Conservation (phyloP, 2,888 invertebrate species). For the Limnephilus auricula region DNA sequence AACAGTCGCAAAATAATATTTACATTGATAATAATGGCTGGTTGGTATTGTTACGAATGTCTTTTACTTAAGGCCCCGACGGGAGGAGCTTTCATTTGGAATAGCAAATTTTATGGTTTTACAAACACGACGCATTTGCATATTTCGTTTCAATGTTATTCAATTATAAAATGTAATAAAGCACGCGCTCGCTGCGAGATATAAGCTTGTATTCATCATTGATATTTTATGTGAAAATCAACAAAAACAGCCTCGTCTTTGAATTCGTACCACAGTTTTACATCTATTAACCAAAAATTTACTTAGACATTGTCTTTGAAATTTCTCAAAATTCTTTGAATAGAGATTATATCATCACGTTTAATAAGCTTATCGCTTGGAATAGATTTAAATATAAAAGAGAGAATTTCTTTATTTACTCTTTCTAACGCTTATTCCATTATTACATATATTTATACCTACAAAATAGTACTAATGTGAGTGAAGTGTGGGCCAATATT, state of each 20-base stretch:
- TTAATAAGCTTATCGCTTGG: not conserved
- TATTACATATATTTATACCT: too few relatives aligned
- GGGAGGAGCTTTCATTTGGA: conserved; percentile 48
- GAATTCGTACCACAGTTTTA: not conserved
- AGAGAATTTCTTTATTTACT: not conserved
- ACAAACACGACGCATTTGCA: conserved; percentile 53
- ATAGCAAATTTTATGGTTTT: conserved; percentile 56
- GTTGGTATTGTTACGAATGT: conserved; percentile 41
- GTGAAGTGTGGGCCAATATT: not conserved
- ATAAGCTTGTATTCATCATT: conserved; percentile 6
- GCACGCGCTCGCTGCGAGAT: conserved; percentile 4
- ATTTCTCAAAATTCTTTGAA: not conserved
- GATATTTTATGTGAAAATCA: conserved; percentile 27
- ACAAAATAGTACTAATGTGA: not conserved
- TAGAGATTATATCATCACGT: not conserved
- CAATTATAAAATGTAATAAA: conserved; percentile 55
- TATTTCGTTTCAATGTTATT: conserved; percentile 58
- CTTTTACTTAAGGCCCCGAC: conserved; percentile 30
- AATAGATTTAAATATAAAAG: not conserved
- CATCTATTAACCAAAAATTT: not conserved
- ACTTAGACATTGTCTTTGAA: not conserved
- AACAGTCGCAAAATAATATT: conserved; percentile 61
- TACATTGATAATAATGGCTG: conserved; percentile 60
- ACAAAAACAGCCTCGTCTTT: conserved; percentile 19
- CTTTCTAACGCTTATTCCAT: not conserved